Evolutionary conservation across 2,888 invertebrate species (phyloP).

Genomic region (Metallyticus violacea): DNA sequence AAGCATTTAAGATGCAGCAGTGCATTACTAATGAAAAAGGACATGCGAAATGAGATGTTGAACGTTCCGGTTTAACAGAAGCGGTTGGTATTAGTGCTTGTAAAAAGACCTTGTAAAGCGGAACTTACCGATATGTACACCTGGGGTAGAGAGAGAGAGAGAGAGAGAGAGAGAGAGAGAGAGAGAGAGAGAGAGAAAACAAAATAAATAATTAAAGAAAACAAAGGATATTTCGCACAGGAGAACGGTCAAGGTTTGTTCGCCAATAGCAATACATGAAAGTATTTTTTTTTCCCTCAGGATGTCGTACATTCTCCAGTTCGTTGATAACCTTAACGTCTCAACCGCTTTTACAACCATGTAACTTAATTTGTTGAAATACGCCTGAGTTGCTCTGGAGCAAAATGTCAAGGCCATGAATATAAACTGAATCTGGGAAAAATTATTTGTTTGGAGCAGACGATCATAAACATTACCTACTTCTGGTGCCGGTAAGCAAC

Average conservation of each 20-base stretch:
- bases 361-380: neutral
- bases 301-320: neutral
- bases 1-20: neutral
- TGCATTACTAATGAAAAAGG: too few relatives aligned
- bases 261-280: neutral
- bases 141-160: too few relatives aligned
- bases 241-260: neutral
- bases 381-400: neutral
- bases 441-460: neutral
- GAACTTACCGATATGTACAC: neutral
- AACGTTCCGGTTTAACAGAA: too few relatives aligned
- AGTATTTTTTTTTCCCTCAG: neutral
- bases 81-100: too few relatives aligned
- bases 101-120: neutral
- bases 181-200: neutral
- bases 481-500: too few relatives aligned
- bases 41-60: too few relatives aligned
- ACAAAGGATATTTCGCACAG: neutral
- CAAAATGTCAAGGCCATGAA: neutral
- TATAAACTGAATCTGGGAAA: neutral
- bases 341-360: neutral
- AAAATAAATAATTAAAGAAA: neutral
- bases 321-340: neutral
- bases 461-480: neutral
- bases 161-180: too few relatives aligned